Base-by-base conservation (phyloP, 2,797 vertebrate species). In the Chelon labrosus region DNA sequence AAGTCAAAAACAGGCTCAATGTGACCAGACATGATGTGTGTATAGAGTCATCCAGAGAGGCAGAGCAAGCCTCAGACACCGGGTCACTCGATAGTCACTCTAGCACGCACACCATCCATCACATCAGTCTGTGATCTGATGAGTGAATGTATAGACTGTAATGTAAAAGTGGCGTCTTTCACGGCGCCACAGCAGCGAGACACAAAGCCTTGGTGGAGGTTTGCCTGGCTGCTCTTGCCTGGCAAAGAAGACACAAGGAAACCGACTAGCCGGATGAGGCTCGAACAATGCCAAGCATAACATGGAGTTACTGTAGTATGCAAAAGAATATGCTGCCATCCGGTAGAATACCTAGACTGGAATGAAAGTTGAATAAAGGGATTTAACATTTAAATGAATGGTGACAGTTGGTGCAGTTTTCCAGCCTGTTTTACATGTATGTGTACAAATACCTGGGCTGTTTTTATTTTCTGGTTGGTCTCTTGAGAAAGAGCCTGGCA, bases 391-490 rank as follows among this genome's bases (percentile, higher is more conserved):
- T 94, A 82, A 83, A 85, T 71, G 73, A 83, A 85, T 72, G 47
- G 79, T 31, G 81, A 51, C 74, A 64, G 70, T 93, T 92, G 92
- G 92, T 92, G 89, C 92, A 94, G 94, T 92, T 93, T 94, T 94
- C 46, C 92, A 85, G 82, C 71, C 89, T 79, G 85, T 78, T 84
- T 83, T 86, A 85, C 78, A 89, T 82, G 83, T 84, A 84, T 81
- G 77, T 86, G 79, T 83, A 91, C 94, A 96, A 96, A 95, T 98
- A 98, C 98, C 98, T 99, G 96, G 94, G 96, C 95, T 94, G 92
- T 95, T 97, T 97, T 95, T 96, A 98, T 97, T 97, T 97, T 96
- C 95, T 96, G 96, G 96, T 96, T 89, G 80, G 95, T 96, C 94
- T 97, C 95, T 90, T 94, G 95, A 95, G 96, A 97, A 91, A 95